These are phyloP conservation scores for Melolontha melolontha DNA, from an alignment of 2,888 invertebrate species.

Conservation along the genomic window DNA sequence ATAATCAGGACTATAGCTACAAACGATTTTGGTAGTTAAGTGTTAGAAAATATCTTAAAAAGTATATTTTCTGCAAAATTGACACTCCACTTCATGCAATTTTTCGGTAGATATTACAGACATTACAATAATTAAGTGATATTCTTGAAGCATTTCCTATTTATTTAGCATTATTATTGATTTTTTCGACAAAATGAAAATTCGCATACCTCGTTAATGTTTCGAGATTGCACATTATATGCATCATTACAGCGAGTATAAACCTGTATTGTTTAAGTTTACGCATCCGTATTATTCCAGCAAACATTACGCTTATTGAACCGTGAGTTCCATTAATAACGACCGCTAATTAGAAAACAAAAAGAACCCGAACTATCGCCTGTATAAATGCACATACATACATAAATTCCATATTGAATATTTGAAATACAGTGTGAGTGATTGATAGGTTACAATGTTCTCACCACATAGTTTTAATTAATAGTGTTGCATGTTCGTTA, in stretches of 20 bases:
- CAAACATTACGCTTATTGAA: conserved; percentile 23
- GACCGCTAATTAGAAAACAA: conserved; percentile 25
- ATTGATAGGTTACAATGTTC: conserved; percentile 11
- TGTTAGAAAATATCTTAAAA: no score
- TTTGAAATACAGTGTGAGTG: background rate
- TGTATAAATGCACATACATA: background rate
- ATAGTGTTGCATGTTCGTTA: background rate
- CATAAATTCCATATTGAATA: background rate
- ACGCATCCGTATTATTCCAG: conserved; percentile 18
- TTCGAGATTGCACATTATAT: conserved; percentile 29
- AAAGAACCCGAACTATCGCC: conserved; percentile 6
- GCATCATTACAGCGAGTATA: conserved; percentile 17
- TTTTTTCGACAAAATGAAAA: background rate
- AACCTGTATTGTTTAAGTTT: conserved; percentile 26
- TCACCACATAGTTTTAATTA: conserved; percentile 11
- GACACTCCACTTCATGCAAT: no score
- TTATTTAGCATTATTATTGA: conserved; percentile 9
- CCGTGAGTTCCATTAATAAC: conserved; percentile 25
- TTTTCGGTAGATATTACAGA: no score
- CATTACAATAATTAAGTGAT: no score
- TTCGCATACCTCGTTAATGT: conserved; percentile 13
- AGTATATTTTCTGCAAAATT: no score
- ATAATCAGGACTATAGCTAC: no score
- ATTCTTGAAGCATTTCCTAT: no score
- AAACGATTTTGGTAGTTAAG: no score